A percentile compares a stretch with the other conserved stretches of the same genome.
Evolutionary conservation across 2,888 invertebrate genomes (phyloP).

Genomic region (Hydroisotoma schaefferi): DNA sequence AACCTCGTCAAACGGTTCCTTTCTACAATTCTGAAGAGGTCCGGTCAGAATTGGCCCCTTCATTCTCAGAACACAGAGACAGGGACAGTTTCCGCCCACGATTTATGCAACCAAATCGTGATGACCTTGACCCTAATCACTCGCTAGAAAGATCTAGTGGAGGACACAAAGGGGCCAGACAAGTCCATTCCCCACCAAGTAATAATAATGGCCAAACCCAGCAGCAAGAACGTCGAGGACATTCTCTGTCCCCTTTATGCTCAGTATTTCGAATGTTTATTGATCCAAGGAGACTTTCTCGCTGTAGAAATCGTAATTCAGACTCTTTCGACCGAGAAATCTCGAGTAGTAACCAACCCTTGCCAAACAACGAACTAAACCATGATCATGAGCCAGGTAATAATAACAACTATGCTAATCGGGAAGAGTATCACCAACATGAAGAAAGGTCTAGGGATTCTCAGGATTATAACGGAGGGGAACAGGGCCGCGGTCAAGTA

Average conservation of each 20-base stretch:
- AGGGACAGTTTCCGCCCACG: neutral
- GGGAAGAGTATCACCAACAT: too few relatives aligned
- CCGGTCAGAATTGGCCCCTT: neutral
- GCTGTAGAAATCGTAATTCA: slow-evolving; percentile 34
- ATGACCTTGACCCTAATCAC: slow-evolving; percentile 6
- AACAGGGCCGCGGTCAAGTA: neutral
- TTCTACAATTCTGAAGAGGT: slow-evolving; percentile 1
- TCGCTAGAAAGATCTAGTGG: slow-evolving; percentile 14
- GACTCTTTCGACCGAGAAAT: slow-evolving; percentile 1
- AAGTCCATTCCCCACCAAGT: slow-evolving; percentile 10
- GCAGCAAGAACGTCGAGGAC: neutral
- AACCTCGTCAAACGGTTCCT: too few relatives aligned
- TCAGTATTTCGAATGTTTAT: slow-evolving; percentile 41
- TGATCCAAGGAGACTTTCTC: slow-evolving; percentile 29
- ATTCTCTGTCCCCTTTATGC: slow-evolving; percentile 30
- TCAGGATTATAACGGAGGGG: neutral
- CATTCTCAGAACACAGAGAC: slow-evolving; percentile 3
- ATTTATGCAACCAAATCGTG: neutral
- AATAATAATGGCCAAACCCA: neutral
- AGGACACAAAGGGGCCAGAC: slow-evolving; percentile 32
- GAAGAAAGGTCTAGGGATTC: neutral
- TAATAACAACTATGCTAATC: neutral
- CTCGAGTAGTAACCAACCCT: neutral
- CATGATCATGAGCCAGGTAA: neutral
- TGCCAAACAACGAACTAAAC: neutral